Base-by-base conservation (phyloP, 2,888 invertebrate genomes). In the Spatulosminthurus flaviceps region DNA sequence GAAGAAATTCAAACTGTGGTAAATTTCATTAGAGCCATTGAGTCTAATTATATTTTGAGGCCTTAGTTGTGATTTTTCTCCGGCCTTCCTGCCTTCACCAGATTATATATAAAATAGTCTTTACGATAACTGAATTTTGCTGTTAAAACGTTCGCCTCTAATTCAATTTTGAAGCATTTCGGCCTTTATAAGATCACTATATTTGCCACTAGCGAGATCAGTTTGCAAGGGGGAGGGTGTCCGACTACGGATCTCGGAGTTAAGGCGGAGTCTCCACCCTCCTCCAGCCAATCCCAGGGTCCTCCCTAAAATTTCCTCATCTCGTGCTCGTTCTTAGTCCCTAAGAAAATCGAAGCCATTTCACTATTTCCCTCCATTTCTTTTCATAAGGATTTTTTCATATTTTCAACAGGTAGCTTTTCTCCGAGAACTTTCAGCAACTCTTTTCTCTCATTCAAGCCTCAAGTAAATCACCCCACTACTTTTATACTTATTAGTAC, bases 131-230 rank as follows among this genome's bases (percentile, higher is more conserved):
- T 82, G 84, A 85, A 85, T 85, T 85, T 85, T 81, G 85, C 83
- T 84, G 84, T 84, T 84, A 84, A 85, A 85, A 85, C 84, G 84
- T 84, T 84, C 85, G 85, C 84, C 85, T 85, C 85, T 85, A 85
- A 85, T 85, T 85, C 85, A 85, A 85, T 85, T 85, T 85, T 85
- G 85, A 85, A 81, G 80, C 84, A 84, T 85, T 85, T 85, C 83
- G 79, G 83, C 83, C 83, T 85, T 85, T 85, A 85, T 85, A 85
- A 85, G 84, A 84, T 83, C 81, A 81, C 84, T 84, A 83, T 85
- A 85, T 84, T 61, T 81, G 80, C 75, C 75, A 71, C 71, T 67
- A 81, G 75, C 69, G 64, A 69, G 77, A 71, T 72, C 66, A 29
- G 71, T 28, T 29, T 60, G 66, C 22, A 34, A 34, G 77, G 72